Base-by-base conservation (phyloP, 2,888 invertebrate species). In the Ornithoptera priamus region DNA sequence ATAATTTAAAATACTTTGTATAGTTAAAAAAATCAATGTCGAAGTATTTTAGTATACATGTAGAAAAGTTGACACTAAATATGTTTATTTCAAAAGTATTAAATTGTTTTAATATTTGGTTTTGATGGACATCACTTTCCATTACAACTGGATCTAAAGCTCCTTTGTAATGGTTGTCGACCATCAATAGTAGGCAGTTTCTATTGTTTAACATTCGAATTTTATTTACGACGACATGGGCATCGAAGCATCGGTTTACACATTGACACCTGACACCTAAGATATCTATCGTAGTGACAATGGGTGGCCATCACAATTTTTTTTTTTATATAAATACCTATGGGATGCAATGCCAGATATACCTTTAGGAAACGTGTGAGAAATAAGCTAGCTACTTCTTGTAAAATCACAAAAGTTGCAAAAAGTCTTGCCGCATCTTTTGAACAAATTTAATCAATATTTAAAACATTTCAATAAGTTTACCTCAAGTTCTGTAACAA, bases 141-240 rank as follows among this genome's bases (percentile, higher is more conserved):
- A 71, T 57, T 74, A 80, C 79, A 72, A 73, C 78, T 76, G 77
- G 80, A 79, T 81, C 77, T 79, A 79, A 81, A 6, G 81, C 75
- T 74, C 75, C 78, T 79, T 78, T 81, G 80, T 84, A 85, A 80
- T 84, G 85, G 85, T 83, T 77, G 78, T 72, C 71, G 71, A 70
- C 7, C n/a, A n/a, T 50, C 15, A 50, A 18, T 18, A 24, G 78
- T 78, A 78, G 76, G 75, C 79, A 77, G 75, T 70, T 73, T 72
- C 84, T 82, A 90, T 90, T 90, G 89, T 90, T 83, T 85, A 81
- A 81, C 81, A 83, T 88, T 90, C 89, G 87, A 58, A 85, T 85
- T 85, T 85, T 86, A 87, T 90, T 90, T 86, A 90, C 82, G 81
- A 81, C 79, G 83, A 81, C 81, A 78, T 77, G 74, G 75, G 75